These are phyloP conservation scores for Micrasema minimum DNA, from an alignment of 1,140 invertebrate genomes.

Conservation along the genomic window DNA sequence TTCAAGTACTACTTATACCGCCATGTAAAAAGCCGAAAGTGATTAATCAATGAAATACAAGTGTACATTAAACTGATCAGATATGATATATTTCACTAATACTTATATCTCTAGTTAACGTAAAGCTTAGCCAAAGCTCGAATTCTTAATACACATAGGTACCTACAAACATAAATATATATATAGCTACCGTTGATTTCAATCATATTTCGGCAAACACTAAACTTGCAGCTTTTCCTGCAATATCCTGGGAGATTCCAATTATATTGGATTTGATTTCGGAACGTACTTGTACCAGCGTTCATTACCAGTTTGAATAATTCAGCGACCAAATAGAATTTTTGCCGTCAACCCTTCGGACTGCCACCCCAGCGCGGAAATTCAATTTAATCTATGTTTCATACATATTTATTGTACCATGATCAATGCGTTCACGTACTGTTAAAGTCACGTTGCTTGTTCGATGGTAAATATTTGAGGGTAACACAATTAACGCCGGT, in stretches of 20 bases:
- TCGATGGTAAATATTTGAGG: slow-evolving; percentile 4
- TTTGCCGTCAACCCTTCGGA: slow-evolving; percentile 23
- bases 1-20: too few relatives aligned
- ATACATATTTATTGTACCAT: not conserved
- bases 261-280: slow-evolving; percentile 42
- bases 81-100: too few relatives aligned
- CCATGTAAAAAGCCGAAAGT: too few relatives aligned
- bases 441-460: slow-evolving; percentile 23
- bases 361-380: slow-evolving; percentile 18
- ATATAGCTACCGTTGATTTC: too few relatives aligned
- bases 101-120: too few relatives aligned
- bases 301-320: slow-evolving; percentile 27
- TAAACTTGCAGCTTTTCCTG: slow-evolving; percentile 33
- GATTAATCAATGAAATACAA: too few relatives aligned
- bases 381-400: slow-evolving; percentile 33
- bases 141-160: too few relatives aligned
- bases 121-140: too few relatives aligned
- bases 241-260: slow-evolving; percentile 42
- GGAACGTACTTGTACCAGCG: not conserved
- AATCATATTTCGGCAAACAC: slow-evolving; percentile 48
- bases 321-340: slow-evolving; percentile 38
- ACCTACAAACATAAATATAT: too few relatives aligned
- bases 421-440: not conserved
- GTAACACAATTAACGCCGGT: not conserved
- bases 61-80: too few relatives aligned